Conservation (phyloP, 2,888 invertebrate genomes). For the Ganaspis brasiliensis region DNA sequence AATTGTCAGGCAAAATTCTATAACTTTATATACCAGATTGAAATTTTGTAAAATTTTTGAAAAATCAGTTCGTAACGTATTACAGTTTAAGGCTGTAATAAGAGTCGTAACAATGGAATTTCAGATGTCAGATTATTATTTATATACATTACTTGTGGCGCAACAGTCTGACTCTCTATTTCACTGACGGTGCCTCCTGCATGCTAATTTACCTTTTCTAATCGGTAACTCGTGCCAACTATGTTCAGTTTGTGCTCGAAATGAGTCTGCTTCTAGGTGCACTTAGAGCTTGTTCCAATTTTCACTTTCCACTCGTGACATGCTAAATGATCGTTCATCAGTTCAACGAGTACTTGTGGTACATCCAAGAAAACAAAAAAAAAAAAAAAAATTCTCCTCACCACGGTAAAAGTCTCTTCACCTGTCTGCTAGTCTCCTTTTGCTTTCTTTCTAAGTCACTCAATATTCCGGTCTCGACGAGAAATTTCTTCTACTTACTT, state of each 20-base stretch:
- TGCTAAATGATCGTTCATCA: conserved; percentile 53
- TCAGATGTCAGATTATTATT: conserved; percentile 63
- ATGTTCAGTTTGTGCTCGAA: conserved; percentile 58
- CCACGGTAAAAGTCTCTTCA: conserved; percentile 19
- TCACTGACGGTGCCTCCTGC: conserved; percentile 66
- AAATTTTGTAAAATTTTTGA: neutral
- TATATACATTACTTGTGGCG: conserved; percentile 60
- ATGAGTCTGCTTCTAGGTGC: conserved; percentile 57
- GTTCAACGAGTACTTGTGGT: neutral
- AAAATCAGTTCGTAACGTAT: conserved; percentile 25
- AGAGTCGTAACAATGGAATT: conserved; percentile 51
- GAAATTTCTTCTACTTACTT: conserved; percentile 28
- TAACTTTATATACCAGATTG: neutral
- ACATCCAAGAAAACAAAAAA: conserved; percentile 4
- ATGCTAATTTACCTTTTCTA: conserved; percentile 77
- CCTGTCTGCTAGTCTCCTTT: conserved; percentile 5
- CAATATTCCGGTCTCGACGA: neutral
- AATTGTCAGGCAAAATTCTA: no score
- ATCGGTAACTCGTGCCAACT: conserved; percentile 63
- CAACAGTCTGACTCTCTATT: conserved; percentile 72
- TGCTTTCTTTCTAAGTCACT: conserved; percentile 8
- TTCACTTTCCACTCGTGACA: conserved; percentile 76
- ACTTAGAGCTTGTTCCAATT: conserved; percentile 69
- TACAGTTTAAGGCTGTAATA: conserved; percentile 32
- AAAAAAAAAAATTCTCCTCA: neutral